phyloP scores from a whole-genome alignment of 2,113 vertebrate genomes.

The Planiliza haematocheilus region DNA sequence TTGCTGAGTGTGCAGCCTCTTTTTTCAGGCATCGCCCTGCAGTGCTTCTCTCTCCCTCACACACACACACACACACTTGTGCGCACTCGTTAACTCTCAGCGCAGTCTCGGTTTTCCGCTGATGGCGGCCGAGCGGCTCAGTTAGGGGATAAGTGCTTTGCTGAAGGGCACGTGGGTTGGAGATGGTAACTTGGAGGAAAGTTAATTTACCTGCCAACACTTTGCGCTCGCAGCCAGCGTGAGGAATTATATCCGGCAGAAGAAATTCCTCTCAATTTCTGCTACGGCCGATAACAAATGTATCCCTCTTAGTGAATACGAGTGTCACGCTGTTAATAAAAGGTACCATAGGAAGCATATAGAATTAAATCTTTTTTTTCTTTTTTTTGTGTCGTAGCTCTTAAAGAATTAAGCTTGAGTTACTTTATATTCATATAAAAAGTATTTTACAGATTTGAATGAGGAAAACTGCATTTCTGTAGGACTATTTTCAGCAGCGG shows the following conservation, averaged over 20 bases:
- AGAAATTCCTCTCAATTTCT: slow-evolving; percentile 38
- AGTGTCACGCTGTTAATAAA: not conserved
- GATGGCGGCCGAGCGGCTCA: slow-evolving; percentile 51
- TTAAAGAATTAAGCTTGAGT: not conserved
- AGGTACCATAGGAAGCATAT: not conserved
- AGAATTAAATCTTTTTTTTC: not conserved
- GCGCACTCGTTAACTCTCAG: slow-evolving; percentile 35
- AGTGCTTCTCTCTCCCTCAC: not conserved
- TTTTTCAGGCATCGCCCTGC: slow-evolving; percentile 58
- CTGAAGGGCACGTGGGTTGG: slow-evolving; percentile 67
- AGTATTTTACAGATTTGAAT: not conserved
- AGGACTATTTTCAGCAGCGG: slow-evolving; percentile 2
- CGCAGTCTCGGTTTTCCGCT: slow-evolving; percentile 53
- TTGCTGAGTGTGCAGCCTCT: slow-evolving; percentile 64
- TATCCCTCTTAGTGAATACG: slow-evolving; percentile 6
- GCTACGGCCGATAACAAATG: slow-evolving; percentile 38
- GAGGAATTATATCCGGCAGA: slow-evolving; percentile 49
- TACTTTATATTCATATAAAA: not conserved
- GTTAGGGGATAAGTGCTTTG: slow-evolving; percentile 62
- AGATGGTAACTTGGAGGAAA: slow-evolving; percentile 58
- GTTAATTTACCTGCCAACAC: slow-evolving; percentile 67
- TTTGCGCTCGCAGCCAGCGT: slow-evolving; percentile 34
- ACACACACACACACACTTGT: slow-evolving; percentile 23
- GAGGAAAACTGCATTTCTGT: not conserved
- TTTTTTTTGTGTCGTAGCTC: not conserved